Evolutionary conservation across 2,888 invertebrate species (phyloP), one percentile per base, ranked within the genome.

Genomic region (Luperina testacea): DNA sequence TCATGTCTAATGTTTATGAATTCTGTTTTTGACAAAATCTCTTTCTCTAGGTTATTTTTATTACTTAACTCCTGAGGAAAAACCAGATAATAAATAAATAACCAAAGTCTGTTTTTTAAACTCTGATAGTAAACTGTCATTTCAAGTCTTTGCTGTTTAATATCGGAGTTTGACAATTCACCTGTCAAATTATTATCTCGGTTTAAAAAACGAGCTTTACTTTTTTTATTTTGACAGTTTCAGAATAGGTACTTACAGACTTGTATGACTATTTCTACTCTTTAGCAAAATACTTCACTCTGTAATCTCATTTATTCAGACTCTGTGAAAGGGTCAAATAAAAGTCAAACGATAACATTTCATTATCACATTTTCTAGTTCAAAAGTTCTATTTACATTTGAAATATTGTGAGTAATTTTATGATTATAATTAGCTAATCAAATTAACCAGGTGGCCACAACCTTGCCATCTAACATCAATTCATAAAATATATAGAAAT

Each of bases 301-400:
- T 48, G 17, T 69, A 80, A 77, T 51, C 68, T 59, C 13, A 65
- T 59, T 77, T 57, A 51, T 48, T 57, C 17, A 15, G 24, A 48
- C 38, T 84, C 53, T 68, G 45, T 68, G 70, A 78, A 74, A 75
- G 68, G 87, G 85, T 87, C 75, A 77, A 76, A 77, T 79, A 67
- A 74, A 85, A 72, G 84, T 85, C 79, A 75, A 45, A 72, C 70
- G 72, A 85, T 79, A 79, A 78, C 59, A 72, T 51, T 59, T 57
- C 32, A 15, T 7, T 75, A 77, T 67, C 76, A 72, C 51, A 67
- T 75, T 77, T 74, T 69, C 76, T 72, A 84, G 84, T 84, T 87
- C 76, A 72, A 72, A 79, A 76, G 79, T 78, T 63, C n/a, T 17
- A 6, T 15, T 2, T 32, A n/a, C 57, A 42, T 59, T 53, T 42